phyloP scores from a whole-genome alignment of 2,113 vertebrate genomes.

The Columbina picui region DNA sequence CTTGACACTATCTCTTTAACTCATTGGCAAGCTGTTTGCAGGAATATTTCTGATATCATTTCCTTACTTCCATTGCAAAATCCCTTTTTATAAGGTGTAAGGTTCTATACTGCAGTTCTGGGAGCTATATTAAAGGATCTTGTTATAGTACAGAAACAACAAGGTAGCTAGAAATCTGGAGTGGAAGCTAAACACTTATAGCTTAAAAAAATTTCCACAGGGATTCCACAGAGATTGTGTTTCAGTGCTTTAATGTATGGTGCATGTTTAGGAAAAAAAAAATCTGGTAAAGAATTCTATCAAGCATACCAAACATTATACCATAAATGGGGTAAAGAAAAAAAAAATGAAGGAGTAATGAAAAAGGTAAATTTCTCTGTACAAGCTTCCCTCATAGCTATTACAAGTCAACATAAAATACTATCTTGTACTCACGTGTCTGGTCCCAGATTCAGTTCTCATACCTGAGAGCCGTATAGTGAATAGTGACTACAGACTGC shows the following conservation, averaged over 20 bases:
- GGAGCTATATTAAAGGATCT: not conserved
- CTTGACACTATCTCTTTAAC: not conserved
- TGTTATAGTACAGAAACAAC: slow-evolving; percentile 11
- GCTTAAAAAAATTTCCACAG: not conserved
- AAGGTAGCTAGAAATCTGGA: not conserved
- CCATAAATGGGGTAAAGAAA: not conserved
- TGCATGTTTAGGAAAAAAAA: not conserved
- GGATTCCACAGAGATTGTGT: slow-evolving; percentile 1
- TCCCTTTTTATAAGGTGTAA: slow-evolving; percentile 42
- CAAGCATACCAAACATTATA: not conserved
- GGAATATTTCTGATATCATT: slow-evolving; percentile 15
- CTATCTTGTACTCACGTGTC: not conserved
- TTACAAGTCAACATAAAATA: not conserved
- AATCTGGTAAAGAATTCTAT: not conserved
- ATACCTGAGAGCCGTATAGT: not conserved
- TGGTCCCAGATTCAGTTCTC: not conserved
- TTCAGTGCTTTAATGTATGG: not conserved
- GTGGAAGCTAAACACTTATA: not conserved
- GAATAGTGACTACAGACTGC: not conserved
- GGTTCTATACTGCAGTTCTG: not conserved
- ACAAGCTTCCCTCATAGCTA: not conserved
- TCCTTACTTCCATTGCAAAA: slow-evolving; percentile 29
- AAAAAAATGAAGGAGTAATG: not conserved
- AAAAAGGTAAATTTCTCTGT: not conserved
- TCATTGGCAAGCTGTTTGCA: not conserved